These are phyloP conservation scores for Anorthoa munda DNA, from an alignment of 2,888 invertebrate genomes.

Conservation along the genomic window DNA sequence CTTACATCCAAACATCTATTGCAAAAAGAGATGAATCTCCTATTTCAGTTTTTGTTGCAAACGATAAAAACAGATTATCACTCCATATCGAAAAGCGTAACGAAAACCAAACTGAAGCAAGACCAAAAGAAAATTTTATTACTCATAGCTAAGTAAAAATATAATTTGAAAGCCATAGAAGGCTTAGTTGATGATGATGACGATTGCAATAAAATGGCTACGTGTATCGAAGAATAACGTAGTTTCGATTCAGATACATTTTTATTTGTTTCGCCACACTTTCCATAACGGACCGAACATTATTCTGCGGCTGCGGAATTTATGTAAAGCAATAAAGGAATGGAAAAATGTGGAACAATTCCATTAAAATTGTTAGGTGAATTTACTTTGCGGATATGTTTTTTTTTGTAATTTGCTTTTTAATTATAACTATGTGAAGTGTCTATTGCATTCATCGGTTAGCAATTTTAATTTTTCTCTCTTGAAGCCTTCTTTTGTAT, in stretches of 20 bases:
- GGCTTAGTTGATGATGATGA: constrained; percentile 47
- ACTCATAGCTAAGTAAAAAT: constrained; percentile 28
- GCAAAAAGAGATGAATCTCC: constrained; percentile 19
- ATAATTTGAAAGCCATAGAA: constrained; percentile 47
- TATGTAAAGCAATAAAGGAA: constrained; percentile 52
- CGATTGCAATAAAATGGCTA: constrained; percentile 38
- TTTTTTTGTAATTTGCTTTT: constrained; percentile 18
- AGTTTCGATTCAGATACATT: constrained; percentile 36
- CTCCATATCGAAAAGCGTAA: constrained; percentile 40
- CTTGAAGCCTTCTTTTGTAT: neutral
- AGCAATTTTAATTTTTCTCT: constrained; percentile 1
- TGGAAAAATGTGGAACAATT: constrained; percentile 47
- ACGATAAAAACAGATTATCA: constrained; percentile 34
- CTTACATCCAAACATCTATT: constrained; percentile 4
- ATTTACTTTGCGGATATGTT: constrained; percentile 31
- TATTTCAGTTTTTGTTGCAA: constrained; percentile 27
- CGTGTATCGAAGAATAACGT: constrained; percentile 39
- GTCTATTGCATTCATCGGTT: neutral
- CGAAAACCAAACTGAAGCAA: constrained; percentile 33
- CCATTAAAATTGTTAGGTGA: constrained; percentile 34
- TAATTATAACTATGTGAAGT: constrained; percentile 12
- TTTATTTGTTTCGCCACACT: constrained; percentile 55
- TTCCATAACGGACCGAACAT: constrained; percentile 54
- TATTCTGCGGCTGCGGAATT: constrained; percentile 49
- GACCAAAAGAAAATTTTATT: constrained; percentile 29